Base-by-base conservation (phyloP, 2,888 invertebrate species). In the Invenusta paracnida region DNA sequence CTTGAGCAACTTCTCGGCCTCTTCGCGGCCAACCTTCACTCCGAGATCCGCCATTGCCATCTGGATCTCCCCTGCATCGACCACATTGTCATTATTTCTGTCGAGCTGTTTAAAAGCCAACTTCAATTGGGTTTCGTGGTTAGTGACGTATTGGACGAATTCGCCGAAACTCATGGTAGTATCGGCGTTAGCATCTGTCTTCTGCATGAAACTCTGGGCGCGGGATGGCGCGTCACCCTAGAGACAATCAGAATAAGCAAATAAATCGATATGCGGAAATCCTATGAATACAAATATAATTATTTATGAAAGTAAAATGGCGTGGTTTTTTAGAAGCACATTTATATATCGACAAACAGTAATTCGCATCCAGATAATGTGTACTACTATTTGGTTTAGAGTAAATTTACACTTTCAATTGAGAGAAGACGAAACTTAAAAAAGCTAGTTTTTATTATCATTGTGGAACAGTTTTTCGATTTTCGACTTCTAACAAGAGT, bases 91-190 rank as follows among this genome's bases (percentile, higher is more conserved):
- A 92, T 94, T 94, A 92, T 97, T 97, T 91, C 94, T 95, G 92
- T 97, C 97, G 89, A 97, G 93, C 90, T 96, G 94, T 83, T 95
- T 94, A 92, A 97, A 97, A 90, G 97, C 96, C 85, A 96, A 92
- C 85, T 94, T 94, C 84, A 98, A 93, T 91, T 96, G 95, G 91
- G 96, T 96, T 91, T 98, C 97, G 90, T 97, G 97, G 90, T 96
- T 96, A 84, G 95, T 93, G n/a, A 97, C 95, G 92, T 97, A 97
- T 90, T 95, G 94, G 89, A 97, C 94, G 92, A 97, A 97, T 92
- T 97, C 97, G 0, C 95, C 95, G 87, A 97, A 93, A 25, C 95
- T 95, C 88, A 97, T 94, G 91, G 96, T 30, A 17, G 31, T 96
- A 48, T 86, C 86, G 0, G 48, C 48, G 79, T 86, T 67, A 11